Evolutionary conservation across 2,888 invertebrate species (phyloP), one percentile per base, ranked within the genome.

Genomic region (Bedellia somnulentella): DNA sequence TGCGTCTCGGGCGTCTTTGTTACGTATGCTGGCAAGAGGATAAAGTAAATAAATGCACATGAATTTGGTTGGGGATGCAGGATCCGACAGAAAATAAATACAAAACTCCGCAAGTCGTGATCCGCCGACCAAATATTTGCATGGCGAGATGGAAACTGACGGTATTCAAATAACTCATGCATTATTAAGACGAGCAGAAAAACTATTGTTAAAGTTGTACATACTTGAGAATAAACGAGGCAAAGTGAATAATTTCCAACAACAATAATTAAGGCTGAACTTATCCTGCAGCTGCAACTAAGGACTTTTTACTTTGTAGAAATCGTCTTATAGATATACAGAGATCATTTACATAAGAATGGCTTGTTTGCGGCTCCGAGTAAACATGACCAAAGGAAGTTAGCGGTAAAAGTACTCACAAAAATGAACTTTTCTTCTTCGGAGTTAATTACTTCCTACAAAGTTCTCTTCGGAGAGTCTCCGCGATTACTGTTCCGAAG

Each of bases 11-110:
- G 39, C 37, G 40, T 44, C 44, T 44, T 44, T 41, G 46, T 45
- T 49, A 40, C 44, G 42, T 43, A 40, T 43, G 45, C 47, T 38
- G 50, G 47, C 48, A 42, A 45, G 37, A 42, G 48, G 50, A 47
- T 52, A 50, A 56, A 56, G 57, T 56, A 61, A 67, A 70, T 64
- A 59, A 58, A 71, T 71, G 70, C 60, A 67, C 68, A 68, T 67
- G n/a, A n/a, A 66, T 67, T 67, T 66, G 62, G 57, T 61, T 59
- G 55, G 55, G 48, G 55, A 61, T 57, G 57, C 59, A 48, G 44
- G 42, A 41, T 49, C 46, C 46, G 41, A 42, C 3, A 44, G 43
- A 46, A 53, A 54, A 57, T 56, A 58, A 51, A 58, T 6, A 18
- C 18, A 18, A 9, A 9, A 45, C 45, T 37, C 42, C 43, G 42